phyloP scores from a whole-genome alignment of 2,113 vertebrate genomes.

The Condylura cristata region DNA sequence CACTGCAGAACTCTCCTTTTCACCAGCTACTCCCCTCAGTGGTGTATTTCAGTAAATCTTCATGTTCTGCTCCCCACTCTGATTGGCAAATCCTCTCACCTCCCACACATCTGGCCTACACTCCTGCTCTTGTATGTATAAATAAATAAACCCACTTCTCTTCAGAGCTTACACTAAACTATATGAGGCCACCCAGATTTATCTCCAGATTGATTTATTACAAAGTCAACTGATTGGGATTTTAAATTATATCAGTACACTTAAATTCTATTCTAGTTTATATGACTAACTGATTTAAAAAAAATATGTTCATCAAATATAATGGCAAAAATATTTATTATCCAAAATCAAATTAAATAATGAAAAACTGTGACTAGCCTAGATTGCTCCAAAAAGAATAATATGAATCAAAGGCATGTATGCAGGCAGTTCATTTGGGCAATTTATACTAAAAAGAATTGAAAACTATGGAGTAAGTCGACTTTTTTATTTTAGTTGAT shows the following conservation, averaged over 20 bases:
- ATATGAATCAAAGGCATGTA: neutral
- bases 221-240: neutral
- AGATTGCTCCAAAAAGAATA: neutral
- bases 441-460: neutral
- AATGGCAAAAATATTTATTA: neutral
- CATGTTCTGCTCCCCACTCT: too few species aligned
- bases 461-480: neutral
- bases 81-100: too few species aligned
- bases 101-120: too few species aligned
- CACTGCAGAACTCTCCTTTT: too few species aligned
- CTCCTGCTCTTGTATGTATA: too few species aligned
- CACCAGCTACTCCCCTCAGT: too few species aligned
- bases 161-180: neutral
- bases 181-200: neutral
- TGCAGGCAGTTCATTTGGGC: neutral
- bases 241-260: neutral
- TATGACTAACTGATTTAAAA: neutral
- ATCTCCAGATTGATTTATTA: neutral
- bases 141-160: neutral
- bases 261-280: neutral
- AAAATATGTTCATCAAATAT: neutral
- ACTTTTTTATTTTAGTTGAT: neutral
- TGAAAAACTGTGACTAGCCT: neutral
- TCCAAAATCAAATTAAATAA: neutral
- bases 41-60: too few species aligned